Percentiles rank a stretch among this genome's conserved stretches.
Conservation (phyloP, 2,888 invertebrate species). For the Tenthredo notha region DNA sequence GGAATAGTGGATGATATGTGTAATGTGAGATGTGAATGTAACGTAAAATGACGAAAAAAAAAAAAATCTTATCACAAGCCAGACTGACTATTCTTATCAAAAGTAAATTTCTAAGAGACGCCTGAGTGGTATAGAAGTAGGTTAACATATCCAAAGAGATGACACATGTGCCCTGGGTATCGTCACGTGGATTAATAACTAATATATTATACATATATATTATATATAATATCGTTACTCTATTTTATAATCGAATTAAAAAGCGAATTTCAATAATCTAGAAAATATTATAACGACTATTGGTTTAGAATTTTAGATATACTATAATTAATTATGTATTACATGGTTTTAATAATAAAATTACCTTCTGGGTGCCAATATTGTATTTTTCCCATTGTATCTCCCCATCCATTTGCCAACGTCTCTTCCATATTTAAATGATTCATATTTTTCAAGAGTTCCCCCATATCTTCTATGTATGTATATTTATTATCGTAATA, state of each 20-base stretch:
- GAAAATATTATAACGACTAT: background rate
- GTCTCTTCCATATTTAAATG: slow-evolving; percentile 37
- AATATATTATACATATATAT: background rate
- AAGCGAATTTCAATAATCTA: background rate
- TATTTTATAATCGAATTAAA: background rate
- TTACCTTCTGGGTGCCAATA: slow-evolving; percentile 77
- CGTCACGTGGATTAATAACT: slow-evolving; percentile 37
- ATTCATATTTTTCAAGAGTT: slow-evolving; percentile 32
- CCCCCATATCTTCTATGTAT: slow-evolving; percentile 16
- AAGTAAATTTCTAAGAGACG: slow-evolving; percentile 32
- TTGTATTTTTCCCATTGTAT: slow-evolving; percentile 75
- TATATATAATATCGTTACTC: background rate
- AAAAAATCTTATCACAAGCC: slow-evolving; percentile 29
- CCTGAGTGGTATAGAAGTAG: slow-evolving; percentile 29
- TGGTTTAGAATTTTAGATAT: background rate
- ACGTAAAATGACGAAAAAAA: background rate
- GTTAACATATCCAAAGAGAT: slow-evolving; percentile 29
- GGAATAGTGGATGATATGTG: background rate
- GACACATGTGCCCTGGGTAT: slow-evolving; percentile 36
- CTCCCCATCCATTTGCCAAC: slow-evolving; percentile 67
- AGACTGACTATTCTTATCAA: slow-evolving; percentile 38
- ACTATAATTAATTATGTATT: slow-evolving; percentile 23
- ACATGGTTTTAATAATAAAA: background rate
- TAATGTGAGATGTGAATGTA: background rate
- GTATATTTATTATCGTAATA: background rate